phyloP scores from a whole-genome alignment of 1,140 invertebrate genomes.

The Drosophila mojavensis region DNA sequence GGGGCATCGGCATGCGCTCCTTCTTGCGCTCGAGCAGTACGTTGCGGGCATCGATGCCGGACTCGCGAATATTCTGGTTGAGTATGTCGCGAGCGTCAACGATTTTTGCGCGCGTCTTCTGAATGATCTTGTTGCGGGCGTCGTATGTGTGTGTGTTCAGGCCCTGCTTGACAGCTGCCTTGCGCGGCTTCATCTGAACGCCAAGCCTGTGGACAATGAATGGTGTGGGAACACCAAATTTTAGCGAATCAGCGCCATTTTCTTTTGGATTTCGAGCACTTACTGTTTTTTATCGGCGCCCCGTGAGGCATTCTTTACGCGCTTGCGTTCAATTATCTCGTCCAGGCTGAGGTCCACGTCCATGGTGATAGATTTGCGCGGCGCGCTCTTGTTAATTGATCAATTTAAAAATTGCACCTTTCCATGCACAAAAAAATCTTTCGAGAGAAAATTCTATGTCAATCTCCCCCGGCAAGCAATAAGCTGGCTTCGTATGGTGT shows the following conservation, averaged over 20 bases:
- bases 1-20: constrained; percentile 23
- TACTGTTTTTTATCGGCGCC: constrained; percentile 57
- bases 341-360: constrained; percentile 65
- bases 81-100: constrained; percentile 89
- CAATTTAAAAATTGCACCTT: neutral
- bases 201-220: constrained; percentile 5
- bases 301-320: constrained; percentile 30
- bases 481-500: neutral
- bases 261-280: constrained; percentile 41
- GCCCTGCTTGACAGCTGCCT: constrained; percentile 29
- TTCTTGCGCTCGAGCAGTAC: constrained; percentile 84
- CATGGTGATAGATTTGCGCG: constrained; percentile 20
- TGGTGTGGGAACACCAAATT: neutral
- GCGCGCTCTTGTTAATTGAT: neutral
- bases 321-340: constrained; percentile 69
- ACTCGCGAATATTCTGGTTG: constrained; percentile 87
- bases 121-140: constrained; percentile 89
- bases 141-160: constrained; percentile 83
- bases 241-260: constrained; percentile 57
- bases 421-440: constrained; percentile 10
- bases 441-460: neutral
- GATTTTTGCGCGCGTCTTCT: constrained; percentile 88
- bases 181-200: constrained; percentile 31
- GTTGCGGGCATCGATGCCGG: constrained; percentile 86
- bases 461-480: neutral